These are phyloP conservation scores for Tortricodes alternella DNA, from an alignment of 2,888 invertebrate species.

Conservation along the genomic window DNA sequence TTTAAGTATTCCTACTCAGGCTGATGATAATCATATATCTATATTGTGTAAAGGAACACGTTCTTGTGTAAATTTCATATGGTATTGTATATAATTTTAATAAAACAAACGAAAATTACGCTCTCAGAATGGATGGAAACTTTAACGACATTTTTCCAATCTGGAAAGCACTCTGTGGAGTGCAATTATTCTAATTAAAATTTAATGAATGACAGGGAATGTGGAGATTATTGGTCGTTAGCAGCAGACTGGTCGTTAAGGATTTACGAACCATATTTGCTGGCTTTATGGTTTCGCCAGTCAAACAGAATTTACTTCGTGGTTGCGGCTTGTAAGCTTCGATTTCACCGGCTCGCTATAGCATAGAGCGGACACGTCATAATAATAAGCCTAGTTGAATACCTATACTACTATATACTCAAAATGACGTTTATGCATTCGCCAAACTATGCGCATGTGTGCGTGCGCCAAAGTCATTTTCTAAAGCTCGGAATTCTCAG, in stretches of 20 bases:
- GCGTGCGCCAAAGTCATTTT: no score
- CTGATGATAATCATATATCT: no score
- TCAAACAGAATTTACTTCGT: slow-evolving; percentile 3
- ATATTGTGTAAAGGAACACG: no score
- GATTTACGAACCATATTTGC: slow-evolving; percentile 16
- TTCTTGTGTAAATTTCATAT: no score
- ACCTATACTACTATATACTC: no score
- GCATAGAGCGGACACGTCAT: no score
- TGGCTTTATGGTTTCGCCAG: slow-evolving; percentile 6
- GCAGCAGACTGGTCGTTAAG: slow-evolving; percentile 15
- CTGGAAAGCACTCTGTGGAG: neutral
- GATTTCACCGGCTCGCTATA: no score
- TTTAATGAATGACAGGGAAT: slow-evolving; percentile 20
- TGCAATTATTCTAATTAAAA: slow-evolving; percentile 26
- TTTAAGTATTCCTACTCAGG: no score
- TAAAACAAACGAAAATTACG: neutral
- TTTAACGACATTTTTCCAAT: neutral
- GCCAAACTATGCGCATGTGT: no score
- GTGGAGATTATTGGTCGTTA: slow-evolving; percentile 22
- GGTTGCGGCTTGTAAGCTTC: no score
- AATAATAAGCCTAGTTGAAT: neutral
- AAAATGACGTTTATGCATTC: no score
- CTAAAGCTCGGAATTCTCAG: no score
- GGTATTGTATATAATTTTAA: neutral
- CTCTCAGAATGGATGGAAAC: neutral